phyloP scores from a whole-genome alignment of 2,888 invertebrate genomes.

The Onthophagus sagittarius region DNA sequence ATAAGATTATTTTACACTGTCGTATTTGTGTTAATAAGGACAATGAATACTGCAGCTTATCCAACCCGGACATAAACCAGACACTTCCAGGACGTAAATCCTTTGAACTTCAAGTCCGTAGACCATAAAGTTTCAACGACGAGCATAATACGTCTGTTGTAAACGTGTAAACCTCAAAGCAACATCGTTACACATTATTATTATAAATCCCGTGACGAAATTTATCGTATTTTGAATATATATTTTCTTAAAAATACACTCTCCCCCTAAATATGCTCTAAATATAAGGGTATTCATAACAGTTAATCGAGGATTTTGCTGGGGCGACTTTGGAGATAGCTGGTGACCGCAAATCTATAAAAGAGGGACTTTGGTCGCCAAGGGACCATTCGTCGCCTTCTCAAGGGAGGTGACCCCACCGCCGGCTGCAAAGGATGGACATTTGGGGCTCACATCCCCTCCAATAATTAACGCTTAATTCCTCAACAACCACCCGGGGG shows the following conservation, averaged over 20 bases:
- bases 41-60: background rate
- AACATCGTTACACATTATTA: background rate
- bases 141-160: background rate
- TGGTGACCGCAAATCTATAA: constrained; percentile 10
- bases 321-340: background rate
- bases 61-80: background rate
- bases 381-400: background rate
- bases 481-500: constrained; percentile 17
- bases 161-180: background rate
- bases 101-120: background rate
- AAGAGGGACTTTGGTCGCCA: background rate
- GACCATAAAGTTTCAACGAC: background rate
- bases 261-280: background rate
- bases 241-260: no score
- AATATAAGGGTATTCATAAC: background rate
- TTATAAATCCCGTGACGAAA: background rate
- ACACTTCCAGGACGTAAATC: background rate
- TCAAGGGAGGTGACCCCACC: background rate
- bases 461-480: constrained; percentile 29
- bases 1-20: background rate
- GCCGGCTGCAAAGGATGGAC: constrained; percentile 19
- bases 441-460: constrained; percentile 24
- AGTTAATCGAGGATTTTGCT: constrained; percentile 2
- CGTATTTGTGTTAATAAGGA: background rate
- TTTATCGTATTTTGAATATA: background rate